A percentile compares a stretch with the other conserved stretches of the same genome.
Evolutionary conservation across 2,888 invertebrate species (phyloP).

Genomic region (Pecten maximus): DNA sequence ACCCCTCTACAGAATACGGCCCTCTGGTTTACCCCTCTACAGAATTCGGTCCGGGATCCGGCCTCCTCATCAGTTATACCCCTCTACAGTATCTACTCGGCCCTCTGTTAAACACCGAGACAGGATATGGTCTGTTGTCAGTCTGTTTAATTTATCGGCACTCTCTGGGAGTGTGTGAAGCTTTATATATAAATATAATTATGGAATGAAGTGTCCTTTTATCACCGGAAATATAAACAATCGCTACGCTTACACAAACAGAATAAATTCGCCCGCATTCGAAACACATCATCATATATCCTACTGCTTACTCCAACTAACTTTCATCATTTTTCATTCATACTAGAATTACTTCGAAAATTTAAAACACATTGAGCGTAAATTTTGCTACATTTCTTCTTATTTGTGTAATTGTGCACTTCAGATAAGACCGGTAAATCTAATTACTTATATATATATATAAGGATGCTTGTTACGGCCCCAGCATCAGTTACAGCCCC

Average conservation of each 20-base stretch:
- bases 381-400: conserved; percentile 4
- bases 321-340: conserved; percentile 4
- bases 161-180: background rate
- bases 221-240: conserved; percentile 35
- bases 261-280: background rate
- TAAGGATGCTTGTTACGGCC: background rate
- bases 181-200: background rate
- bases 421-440: background rate
- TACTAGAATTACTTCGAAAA: background rate
- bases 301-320: background rate
- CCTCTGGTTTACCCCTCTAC: too few species aligned
- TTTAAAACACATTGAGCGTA: conserved; percentile 7
- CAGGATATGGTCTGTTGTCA: background rate
- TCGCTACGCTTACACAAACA: background rate
- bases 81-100: too few species aligned
- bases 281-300: background rate
- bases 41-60: too few species aligned
- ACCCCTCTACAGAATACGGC: too few species aligned
- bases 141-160: background rate
- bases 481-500: background rate
- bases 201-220: background rate
- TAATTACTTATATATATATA: background rate
- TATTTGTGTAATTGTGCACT: conserved; percentile 25
- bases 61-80: too few species aligned
- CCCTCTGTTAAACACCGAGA: too few species aligned